Conservation (phyloP, 2,797 vertebrate genomes). For the Hapalemur alaotrensis region DNA sequence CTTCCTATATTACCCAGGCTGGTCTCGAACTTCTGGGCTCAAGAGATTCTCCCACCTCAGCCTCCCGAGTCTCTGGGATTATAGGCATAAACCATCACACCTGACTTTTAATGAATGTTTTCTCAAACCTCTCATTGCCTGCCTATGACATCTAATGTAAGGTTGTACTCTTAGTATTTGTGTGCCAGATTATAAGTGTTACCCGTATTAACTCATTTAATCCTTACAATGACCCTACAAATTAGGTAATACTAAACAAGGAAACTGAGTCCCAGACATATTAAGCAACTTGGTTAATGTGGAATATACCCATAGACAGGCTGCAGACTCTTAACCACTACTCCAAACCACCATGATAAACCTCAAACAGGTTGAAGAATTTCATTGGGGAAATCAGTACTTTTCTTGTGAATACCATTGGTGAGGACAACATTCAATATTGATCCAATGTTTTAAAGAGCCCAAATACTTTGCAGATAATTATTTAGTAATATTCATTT, state of each 20-base stretch:
- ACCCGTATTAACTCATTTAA: background rate
- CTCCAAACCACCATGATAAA: constrained; percentile 28
- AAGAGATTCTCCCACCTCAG: background rate
- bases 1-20: background rate
- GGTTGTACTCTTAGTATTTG: background rate
- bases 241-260: background rate
- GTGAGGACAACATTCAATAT: background rate
- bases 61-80: background rate
- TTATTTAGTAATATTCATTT: background rate
- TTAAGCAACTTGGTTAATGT: background rate
- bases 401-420: background rate
- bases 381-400: background rate
- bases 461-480: background rate
- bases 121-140: background rate
- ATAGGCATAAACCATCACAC: background rate
- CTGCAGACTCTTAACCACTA: background rate
- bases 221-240: background rate
- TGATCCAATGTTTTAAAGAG: background rate
- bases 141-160: background rate
- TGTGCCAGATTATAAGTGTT: background rate
- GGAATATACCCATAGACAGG: background rate
- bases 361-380: background rate
- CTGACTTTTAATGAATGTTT: background rate
- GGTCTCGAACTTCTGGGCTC: background rate
- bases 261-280: background rate